phyloP scores from a whole-genome alignment of 2,113 vertebrate species.

The Chascanopsetta lugubris region DNA sequence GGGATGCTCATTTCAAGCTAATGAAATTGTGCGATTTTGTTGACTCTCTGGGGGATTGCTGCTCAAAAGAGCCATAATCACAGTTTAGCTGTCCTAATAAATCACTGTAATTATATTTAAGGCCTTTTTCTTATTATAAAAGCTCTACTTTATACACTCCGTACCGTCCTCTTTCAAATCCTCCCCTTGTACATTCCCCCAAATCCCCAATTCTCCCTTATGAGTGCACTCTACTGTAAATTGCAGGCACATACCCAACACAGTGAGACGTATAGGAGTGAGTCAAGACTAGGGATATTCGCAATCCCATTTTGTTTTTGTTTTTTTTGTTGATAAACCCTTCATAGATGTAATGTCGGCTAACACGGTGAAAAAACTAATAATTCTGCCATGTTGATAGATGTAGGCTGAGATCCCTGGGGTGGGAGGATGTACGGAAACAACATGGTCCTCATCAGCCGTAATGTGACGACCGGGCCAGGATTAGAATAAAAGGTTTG shows the following conservation, averaged over 20 bases:
- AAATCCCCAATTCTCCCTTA: conserved; percentile 38
- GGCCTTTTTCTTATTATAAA: conserved; percentile 6
- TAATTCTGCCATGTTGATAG: conserved; percentile 41
- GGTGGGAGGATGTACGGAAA: conserved; percentile 47
- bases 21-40: conserved; percentile 39
- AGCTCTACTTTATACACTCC: conserved; percentile 30
- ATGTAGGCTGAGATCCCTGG: conserved; percentile 35
- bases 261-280: conserved; percentile 36
- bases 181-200: not conserved
- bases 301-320: conserved; percentile 36
- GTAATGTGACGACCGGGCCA: conserved; percentile 47
- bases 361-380: conserved; percentile 43
- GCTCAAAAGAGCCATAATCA: conserved; percentile 18
- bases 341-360: conserved; percentile 29
- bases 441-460: conserved; percentile 54
- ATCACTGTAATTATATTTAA: conserved; percentile 18
- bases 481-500: conserved; percentile 61
- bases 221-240: conserved; percentile 28
- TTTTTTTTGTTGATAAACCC: conserved; percentile 3
- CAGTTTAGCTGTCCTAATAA: conserved; percentile 27
- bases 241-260: conserved; percentile 16
- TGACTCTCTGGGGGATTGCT: conserved; percentile 26
- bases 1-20: conserved; percentile 57
- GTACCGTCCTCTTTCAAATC: conserved; percentile 29
- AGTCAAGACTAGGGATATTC: conserved; percentile 44